Conservation (phyloP, 2,888 invertebrate genomes). For the Lithodes maja region DNA sequence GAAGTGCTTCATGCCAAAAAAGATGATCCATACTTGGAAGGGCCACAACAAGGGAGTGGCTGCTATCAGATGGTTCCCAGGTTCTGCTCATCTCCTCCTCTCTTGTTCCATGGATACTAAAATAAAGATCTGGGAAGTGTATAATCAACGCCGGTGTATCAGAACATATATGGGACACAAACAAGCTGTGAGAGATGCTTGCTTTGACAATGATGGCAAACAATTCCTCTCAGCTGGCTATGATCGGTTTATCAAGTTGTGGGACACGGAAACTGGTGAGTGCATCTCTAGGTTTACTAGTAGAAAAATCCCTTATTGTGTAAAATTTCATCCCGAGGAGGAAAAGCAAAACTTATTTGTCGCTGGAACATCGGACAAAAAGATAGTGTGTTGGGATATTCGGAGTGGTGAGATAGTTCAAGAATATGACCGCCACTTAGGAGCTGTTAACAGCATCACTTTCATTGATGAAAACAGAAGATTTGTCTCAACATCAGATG, state of each 20-base stretch:
- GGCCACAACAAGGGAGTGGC: conserved; percentile 98
- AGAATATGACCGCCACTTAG: conserved; percentile 98
- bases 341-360: conserved; percentile 98
- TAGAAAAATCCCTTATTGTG: conserved; percentile 97
- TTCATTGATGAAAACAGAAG: conserved; percentile 98
- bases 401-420: conserved; percentile 96
- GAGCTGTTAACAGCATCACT: conserved; percentile 98
- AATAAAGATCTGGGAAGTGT: conserved; percentile 99
- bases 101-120: conserved; percentile 98
- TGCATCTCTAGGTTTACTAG: conserved; percentile 92
- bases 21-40: conserved; percentile 96
- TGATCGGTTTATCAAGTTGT: conserved; percentile 97
- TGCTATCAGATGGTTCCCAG: conserved; percentile 95
- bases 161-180: conserved; percentile 97
- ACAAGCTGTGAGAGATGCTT: conserved; percentile 96
- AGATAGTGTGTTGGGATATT: conserved; percentile 99
- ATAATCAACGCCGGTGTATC: conserved; percentile 93
- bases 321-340: conserved; percentile 97
- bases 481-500: conserved; percentile 99
- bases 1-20: conserved; percentile 96
- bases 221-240: conserved; percentile 96
- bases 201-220: conserved; percentile 95
- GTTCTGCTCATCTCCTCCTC: conserved; percentile 93
- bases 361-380: conserved; percentile 98
- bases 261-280: conserved; percentile 98